Evolutionary conservation across 23 tunicate species (phyloP).

Genomic region (Aplidium turbinatum): DNA sequence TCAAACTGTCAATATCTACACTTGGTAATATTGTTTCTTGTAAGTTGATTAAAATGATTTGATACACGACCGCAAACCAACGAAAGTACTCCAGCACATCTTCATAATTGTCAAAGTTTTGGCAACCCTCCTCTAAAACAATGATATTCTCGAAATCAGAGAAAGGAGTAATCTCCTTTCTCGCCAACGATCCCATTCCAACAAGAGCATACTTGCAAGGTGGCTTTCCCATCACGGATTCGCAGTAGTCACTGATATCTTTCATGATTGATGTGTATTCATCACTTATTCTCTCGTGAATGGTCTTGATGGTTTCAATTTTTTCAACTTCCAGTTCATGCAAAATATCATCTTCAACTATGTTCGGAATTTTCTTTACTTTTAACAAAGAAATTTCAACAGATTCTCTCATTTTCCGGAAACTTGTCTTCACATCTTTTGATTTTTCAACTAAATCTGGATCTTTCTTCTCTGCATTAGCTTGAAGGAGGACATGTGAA

Average conservation of each 20-base stretch:
- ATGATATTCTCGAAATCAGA: conserved; percentile 11
- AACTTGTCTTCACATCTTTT: background rate
- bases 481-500: background rate
- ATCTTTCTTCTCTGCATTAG: conserved; percentile 7
- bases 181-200: background rate
- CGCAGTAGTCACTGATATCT: background rate
- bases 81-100: background rate
- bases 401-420: background rate
- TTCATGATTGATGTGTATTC: conserved; percentile 14
- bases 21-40: conserved; percentile 15
- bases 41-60: no score
- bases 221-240: conserved; percentile 3
- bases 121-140: background rate
- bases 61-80: conserved; percentile 14
- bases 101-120: background rate
- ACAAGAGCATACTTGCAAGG: conserved; percentile 9
- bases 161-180: background rate
- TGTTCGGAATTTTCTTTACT: background rate
- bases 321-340: background rate
- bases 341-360: no score
- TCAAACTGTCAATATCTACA: background rate
- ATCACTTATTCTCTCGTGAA: background rate
- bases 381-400: no score
- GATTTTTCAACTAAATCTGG: background rate
- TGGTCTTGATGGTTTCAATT: background rate